Conservation (phyloP, 2,797 vertebrate genomes). For the Harpagifer antarcticus region DNA sequence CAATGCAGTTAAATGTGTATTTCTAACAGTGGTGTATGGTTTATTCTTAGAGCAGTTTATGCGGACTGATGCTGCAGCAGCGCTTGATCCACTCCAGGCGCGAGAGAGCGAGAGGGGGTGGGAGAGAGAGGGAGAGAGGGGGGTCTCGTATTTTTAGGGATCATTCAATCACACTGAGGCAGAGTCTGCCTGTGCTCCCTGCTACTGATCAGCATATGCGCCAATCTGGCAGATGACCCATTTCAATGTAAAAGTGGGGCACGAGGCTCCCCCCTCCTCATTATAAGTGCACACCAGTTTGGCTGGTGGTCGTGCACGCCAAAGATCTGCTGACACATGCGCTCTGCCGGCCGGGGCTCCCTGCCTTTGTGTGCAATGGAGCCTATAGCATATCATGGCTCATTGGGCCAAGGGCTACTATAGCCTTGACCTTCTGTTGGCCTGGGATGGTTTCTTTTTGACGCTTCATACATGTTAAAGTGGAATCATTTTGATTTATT, state of each 20-base stretch:
- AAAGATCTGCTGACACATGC: slow-evolving; percentile 81
- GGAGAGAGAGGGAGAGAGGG: background rate
- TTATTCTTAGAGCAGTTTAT: slow-evolving; percentile 26
- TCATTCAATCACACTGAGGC: slow-evolving; percentile 55
- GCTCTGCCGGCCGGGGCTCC: slow-evolving; percentile 57
- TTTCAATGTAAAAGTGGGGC: slow-evolving; percentile 40
- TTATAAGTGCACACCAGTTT: slow-evolving; percentile 26
- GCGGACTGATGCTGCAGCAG: slow-evolving; percentile 71
- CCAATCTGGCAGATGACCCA: slow-evolving; percentile 28
- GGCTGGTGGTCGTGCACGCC: slow-evolving; percentile 53
- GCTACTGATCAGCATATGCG: slow-evolving; percentile 13
- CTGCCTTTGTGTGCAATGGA: slow-evolving; percentile 72
- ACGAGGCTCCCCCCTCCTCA: slow-evolving; percentile 19
- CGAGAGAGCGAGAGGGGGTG: background rate
- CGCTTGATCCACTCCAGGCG: slow-evolving; percentile 59
- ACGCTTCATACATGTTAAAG: background rate
- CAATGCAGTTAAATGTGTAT: background rate
- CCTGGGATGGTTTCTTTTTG: background rate
- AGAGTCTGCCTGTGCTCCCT: slow-evolving; percentile 11
- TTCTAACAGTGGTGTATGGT: background rate
- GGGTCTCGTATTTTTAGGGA: slow-evolving; percentile 52
- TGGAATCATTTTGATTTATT: background rate
- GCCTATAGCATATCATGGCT: slow-evolving; percentile 45
- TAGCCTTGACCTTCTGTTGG: slow-evolving; percentile 1
- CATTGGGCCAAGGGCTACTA: slow-evolving; percentile 28